Evolutionary conservation across 2,113 vertebrate species (phyloP).

Genomic region (Tyto alba): DNA sequence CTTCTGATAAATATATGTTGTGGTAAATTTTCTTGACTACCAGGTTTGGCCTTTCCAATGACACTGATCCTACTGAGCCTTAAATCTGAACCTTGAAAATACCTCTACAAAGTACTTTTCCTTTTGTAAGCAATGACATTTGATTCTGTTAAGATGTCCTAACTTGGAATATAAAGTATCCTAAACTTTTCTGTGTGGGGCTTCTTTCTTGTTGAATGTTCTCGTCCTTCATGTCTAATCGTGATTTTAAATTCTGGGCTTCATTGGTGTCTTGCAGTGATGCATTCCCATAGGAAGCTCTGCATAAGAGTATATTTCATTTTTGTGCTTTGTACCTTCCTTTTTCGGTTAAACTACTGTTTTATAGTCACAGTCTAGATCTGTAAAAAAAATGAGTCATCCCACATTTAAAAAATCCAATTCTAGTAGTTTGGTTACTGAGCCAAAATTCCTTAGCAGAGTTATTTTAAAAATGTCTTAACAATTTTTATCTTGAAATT

Average conservation of each 20-base stretch:
- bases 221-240: background rate
- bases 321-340: background rate
- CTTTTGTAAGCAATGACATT: background rate
- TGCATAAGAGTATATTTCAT: background rate
- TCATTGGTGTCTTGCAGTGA: background rate
- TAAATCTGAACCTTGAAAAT: background rate
- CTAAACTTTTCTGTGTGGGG: background rate
- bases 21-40: constrained; percentile 30
- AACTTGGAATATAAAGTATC: background rate
- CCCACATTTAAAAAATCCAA: background rate
- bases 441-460: background rate
- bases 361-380: background rate
- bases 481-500: background rate
- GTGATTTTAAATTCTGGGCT: background rate
- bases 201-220: background rate
- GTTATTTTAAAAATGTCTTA: background rate
- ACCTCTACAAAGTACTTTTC: background rate
- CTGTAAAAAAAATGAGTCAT: background rate
- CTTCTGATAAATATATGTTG: constrained; percentile 32
- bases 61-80: background rate
- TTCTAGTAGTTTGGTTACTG: background rate
- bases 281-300: background rate
- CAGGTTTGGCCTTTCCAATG: background rate
- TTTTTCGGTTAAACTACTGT: background rate
- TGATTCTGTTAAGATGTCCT: background rate